phyloP scores from a whole-genome alignment of 1,140 invertebrate genomes.

The Helicoverpa zea region DNA sequence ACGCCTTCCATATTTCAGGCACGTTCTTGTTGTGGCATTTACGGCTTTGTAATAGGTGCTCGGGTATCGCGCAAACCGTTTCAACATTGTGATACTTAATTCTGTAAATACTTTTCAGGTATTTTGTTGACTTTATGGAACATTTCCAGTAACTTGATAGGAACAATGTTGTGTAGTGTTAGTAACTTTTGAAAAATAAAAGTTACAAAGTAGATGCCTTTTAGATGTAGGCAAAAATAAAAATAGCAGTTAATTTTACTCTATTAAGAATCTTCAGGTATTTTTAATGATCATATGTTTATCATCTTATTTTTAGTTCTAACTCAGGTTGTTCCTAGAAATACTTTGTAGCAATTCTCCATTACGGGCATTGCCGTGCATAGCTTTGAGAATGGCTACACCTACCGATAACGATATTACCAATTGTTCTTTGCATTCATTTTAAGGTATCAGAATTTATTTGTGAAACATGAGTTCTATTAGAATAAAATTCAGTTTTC shows the following conservation, averaged over 20 bases:
- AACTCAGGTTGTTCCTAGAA: not conserved
- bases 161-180: not conserved
- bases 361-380: constrained; percentile 1
- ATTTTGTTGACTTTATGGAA: constrained; percentile 4
- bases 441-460: not conserved
- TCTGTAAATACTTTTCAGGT: constrained; percentile 17
- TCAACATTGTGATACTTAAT: constrained; percentile 23
- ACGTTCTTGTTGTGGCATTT: constrained; percentile 45
- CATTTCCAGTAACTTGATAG: not conserved
- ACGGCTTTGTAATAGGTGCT: constrained; percentile 44
- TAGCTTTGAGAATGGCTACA: not conserved
- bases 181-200: no score
- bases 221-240: no score
- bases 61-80: constrained; percentile 25
- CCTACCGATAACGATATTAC: not conserved
- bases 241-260: no score
- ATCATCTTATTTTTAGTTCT: not conserved
- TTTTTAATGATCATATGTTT: no score
- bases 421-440: not conserved
- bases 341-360: constrained; percentile 26
- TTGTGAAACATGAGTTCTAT: not conserved
- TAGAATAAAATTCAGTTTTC: no score
- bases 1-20: constrained; percentile 48
- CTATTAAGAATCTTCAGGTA: no score
- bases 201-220: no score